Evolutionary conservation across 2,797 vertebrate species (phyloP), one percentile per base, ranked within the genome.

Genomic region (Furcifer pardalis): DNA sequence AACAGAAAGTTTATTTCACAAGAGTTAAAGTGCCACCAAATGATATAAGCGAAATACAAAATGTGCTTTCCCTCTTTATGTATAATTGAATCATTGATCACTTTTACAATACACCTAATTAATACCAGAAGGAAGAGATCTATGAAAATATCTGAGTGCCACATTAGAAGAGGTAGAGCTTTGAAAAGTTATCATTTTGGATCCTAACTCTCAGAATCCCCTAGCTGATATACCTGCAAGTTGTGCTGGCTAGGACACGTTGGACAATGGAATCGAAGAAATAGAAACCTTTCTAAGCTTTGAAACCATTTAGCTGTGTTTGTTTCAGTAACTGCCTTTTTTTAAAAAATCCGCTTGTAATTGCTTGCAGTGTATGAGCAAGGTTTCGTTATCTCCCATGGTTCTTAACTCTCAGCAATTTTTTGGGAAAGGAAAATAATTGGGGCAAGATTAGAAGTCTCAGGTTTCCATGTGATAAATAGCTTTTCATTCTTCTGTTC

Each of bases 401-500:
- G n/a, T 59, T 59, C 40, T 52, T 35, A 44, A 72, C 85, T 46
- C 69, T 71, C 77, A 59, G 63, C 46, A n/a, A 74, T 8, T 27
- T 72, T 60, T 35, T 49, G 27, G 40, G 19, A 32, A 35, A 76
- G 13, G 0, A 75, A 80, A 77, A 49, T 30, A 78, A 82, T 59
- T 37, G 52, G 37, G 19, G 25, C 7, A 32, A 2, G 44, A 7
- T 52, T 4, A 73, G 35, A 0, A 85, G 9, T 0, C 0, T 77
- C 42, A 49, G 46, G 30, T 63, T 76, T 72, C 59, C 8, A 2
- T 35, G 72, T 2, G 1, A 1, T 4, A 15, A 35, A 42, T 0
- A 1, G 1, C 13, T 5, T 23, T 89, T 93, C 94, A 96, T 4
- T 96, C 95, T 46, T 96, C 96, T 0, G 59, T 0, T 77, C 94